phyloP scores from a whole-genome alignment of 2,797 vertebrate genomes.

The Gambelia wislizenii region DNA sequence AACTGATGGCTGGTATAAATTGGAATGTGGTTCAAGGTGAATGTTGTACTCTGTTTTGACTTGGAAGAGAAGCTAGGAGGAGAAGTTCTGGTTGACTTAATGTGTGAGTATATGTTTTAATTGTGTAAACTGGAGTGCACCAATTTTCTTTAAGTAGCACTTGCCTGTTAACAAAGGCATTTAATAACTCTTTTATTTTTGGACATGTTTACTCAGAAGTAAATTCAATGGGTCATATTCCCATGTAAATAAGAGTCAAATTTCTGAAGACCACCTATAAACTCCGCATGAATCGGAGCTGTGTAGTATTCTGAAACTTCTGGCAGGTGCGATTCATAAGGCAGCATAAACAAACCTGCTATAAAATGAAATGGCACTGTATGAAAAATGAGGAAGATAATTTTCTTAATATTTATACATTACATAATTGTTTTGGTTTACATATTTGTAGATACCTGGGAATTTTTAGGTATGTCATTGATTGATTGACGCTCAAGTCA shows the following conservation, averaged over 20 bases:
- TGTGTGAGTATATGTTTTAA: too few relatives aligned
- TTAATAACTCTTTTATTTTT: neutral
- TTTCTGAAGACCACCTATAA: neutral
- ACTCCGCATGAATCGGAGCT: neutral
- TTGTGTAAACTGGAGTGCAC: neutral
- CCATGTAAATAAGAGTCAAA: neutral
- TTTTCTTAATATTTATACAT: neutral
- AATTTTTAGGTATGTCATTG: conserved; percentile 7
- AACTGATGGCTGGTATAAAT: too few relatives aligned
- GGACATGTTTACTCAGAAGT: neutral
- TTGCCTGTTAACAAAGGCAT: neutral
- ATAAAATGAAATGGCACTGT: neutral
- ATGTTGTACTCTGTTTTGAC: too few relatives aligned
- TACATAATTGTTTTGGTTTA: neutral
- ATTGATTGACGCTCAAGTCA: neutral
- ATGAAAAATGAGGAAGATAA: neutral
- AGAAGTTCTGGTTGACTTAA: too few relatives aligned
- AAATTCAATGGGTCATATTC: too few relatives aligned
- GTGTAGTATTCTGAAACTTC: neutral
- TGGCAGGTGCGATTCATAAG: conserved; percentile 11
- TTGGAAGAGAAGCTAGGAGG: too few relatives aligned
- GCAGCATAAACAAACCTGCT: neutral
- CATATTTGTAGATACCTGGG: neutral
- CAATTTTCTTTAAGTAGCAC: neutral
- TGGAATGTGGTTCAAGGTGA: too few relatives aligned